A percentile compares a stretch with the other conserved stretches of the same genome.
phyloP scores from a whole-genome alignment of 2,888 invertebrate species.

The Chymomyza fuscimana region DNA sequence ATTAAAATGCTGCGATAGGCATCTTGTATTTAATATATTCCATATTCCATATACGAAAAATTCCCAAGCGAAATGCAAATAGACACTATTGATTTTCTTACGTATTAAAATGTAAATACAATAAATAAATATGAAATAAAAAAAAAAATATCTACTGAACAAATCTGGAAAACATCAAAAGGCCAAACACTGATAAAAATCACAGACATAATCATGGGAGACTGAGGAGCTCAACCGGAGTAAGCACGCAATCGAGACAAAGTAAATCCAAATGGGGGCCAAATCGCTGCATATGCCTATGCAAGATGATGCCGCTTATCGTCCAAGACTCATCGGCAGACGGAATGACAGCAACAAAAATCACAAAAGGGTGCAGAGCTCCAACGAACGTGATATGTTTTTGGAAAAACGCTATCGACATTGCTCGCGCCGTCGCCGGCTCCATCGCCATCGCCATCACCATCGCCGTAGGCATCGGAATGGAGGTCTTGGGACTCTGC shows the following conservation, averaged over 20 bases:
- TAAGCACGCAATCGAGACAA: constrained; percentile 2
- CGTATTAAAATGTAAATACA: constrained; percentile 66
- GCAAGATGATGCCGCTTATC: constrained; percentile 28
- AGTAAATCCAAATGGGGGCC: neutral
- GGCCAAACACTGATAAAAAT: constrained; percentile 51
- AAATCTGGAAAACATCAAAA: constrained; percentile 54
- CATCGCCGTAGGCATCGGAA: neutral
- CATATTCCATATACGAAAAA: constrained; percentile 16
- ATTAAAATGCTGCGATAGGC: constrained; percentile 44
- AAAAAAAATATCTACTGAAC: constrained; percentile 35
- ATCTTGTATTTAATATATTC: constrained; percentile 34
- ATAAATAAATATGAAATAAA: constrained; percentile 47
- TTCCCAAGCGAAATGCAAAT: constrained; percentile 66
- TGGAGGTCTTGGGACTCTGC: constrained; percentile 9
- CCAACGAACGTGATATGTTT: constrained; percentile 32
- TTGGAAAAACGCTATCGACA: constrained; percentile 7
- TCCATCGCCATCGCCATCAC: too few relatives aligned
- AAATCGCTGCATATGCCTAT: neutral
- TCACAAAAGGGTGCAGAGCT: constrained; percentile 18
- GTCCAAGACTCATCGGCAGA: constrained; percentile 18
- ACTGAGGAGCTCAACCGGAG: neutral
- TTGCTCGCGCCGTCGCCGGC: neutral
- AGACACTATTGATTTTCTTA: constrained; percentile 41
- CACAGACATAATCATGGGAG: constrained; percentile 57
- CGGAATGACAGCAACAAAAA: constrained; percentile 23